Evolutionary conservation across 2,888 invertebrate genomes (phyloP), one percentile per base, ranked within the genome.

Genomic region (Steromphala cineraria): DNA sequence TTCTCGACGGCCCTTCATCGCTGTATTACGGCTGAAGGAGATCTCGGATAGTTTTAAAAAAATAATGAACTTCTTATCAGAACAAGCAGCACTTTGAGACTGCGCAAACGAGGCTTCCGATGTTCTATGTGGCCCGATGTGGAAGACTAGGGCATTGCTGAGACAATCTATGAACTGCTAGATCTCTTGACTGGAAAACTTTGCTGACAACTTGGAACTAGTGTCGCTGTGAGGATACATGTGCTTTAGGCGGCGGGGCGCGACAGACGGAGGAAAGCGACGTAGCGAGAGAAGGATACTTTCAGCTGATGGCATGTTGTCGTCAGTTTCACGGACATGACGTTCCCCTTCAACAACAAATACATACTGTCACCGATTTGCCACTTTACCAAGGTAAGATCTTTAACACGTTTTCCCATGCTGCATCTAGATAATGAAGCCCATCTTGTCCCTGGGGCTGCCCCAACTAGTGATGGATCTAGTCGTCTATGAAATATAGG

Each of bases 1-100:
- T 62, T 28, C 62, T 62, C 24, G 28, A 24, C 24, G 62, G 62
- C 28, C 62, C 28, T 62, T 62, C 62, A 24, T 62, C 62, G 62
- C 62, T 62, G 28, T 62, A 28, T 28, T 62, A 62, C 62, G 24
- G 62, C 62, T 28, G 24, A 28, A 28, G 62, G 28, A 62, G 62
- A 28, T 62, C 28, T 62, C 62, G 24, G 28, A 28, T 28, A 28
- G 62, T 62, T 62, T 62, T 62, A 24, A 62, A 62, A 62, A 62
- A 62, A 24, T 62, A 62, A 62, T 62, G 62, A 62, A 62, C 28
- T 62, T 62, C 62, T 62, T 62, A 62, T 62, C 62, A 62, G 62
- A 28, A 62, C 62, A 62, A 62, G 62, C 62, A 62, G 62, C 62
- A 62, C 28, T 62, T 62, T 62, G 62, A 62, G 62, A 62, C 62